Evolutionary conservation across 2,113 vertebrate species (phyloP).

Genomic region (Pyxicephalus adspersus): DNA sequence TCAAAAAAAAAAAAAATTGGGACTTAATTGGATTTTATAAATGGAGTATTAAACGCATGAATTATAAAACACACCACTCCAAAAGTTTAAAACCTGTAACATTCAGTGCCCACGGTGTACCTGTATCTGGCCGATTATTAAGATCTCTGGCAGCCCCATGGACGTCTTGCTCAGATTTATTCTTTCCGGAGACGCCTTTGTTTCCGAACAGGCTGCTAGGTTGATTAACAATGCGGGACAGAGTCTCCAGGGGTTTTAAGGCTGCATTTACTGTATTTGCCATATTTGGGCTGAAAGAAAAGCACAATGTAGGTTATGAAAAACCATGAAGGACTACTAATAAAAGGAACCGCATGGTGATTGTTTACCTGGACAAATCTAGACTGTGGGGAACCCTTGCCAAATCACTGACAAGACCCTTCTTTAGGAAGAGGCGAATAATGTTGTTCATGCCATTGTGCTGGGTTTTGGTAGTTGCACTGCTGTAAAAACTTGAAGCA

Average conservation of each 20-base stretch:
- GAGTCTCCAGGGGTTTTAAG: slow-evolving; percentile 89
- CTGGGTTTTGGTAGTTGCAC: slow-evolving; percentile 87
- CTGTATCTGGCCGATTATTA: slow-evolving; percentile 85
- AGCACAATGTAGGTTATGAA: not conserved
- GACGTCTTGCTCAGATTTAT: slow-evolving; percentile 85
- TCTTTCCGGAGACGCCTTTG: slow-evolving; percentile 89
- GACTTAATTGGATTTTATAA: too few species aligned
- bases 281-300: slow-evolving; percentile 86
- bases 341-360: too few species aligned
- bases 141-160: slow-evolving; percentile 81
- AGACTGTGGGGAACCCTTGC: slow-evolving; percentile 95
- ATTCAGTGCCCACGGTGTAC: slow-evolving; percentile 67
- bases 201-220: slow-evolving; percentile 90
- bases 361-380: slow-evolving; percentile 88
- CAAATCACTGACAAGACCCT: slow-evolving; percentile 92
- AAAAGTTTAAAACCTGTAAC: too few species aligned
- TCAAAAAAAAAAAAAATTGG: too few species aligned
- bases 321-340: too few species aligned
- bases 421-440: slow-evolving; percentile 94
- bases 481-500: slow-evolving; percentile 96
- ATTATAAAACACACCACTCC: too few species aligned
- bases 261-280: slow-evolving; percentile 95
- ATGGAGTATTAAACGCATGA: too few species aligned
- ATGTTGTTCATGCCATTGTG: slow-evolving; percentile 98
- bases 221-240: slow-evolving; percentile 93